Evolutionary conservation across 2,888 invertebrate species (phyloP).

Genomic region (Xylocampa areola): DNA sequence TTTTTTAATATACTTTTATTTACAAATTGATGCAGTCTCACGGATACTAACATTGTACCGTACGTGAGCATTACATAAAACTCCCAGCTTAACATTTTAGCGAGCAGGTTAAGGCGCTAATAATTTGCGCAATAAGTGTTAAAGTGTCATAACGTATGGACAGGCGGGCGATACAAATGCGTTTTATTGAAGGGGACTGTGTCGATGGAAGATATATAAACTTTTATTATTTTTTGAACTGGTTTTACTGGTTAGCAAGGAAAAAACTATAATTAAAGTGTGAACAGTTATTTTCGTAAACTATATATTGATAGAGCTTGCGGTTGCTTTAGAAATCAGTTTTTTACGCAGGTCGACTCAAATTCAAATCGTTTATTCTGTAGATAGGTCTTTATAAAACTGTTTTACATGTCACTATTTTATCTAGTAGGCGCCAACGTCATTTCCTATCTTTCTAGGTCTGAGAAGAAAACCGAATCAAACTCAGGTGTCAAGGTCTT

Average conservation of each 20-base stretch:
- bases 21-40: not conserved
- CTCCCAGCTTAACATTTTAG: conserved; percentile 3
- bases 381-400: too few species aligned
- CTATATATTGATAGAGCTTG: not conserved
- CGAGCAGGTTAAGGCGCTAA: conserved; percentile 4
- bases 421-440: too few species aligned
- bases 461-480: too few species aligned
- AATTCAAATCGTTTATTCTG: too few species aligned
- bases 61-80: conserved; percentile 19
- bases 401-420: too few species aligned
- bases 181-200: conserved; percentile 12
- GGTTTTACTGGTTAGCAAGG: conserved; percentile 10
- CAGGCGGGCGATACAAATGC: conserved; percentile 7
- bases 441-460: too few species aligned
- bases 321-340: not conserved
- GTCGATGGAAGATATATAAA: not conserved
- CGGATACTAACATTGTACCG: not conserved
- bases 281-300: conserved; percentile 24
- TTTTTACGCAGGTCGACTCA: too few species aligned
- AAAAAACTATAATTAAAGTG: conserved; percentile 25
- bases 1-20: too few species aligned
- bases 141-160: conserved; percentile 13
- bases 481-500: too few species aligned
- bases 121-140: conserved; percentile 16
- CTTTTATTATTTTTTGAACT: conserved; percentile 22